Conservation (phyloP, 1,140 invertebrate species). For the Drosophila subpulchrella region DNA sequence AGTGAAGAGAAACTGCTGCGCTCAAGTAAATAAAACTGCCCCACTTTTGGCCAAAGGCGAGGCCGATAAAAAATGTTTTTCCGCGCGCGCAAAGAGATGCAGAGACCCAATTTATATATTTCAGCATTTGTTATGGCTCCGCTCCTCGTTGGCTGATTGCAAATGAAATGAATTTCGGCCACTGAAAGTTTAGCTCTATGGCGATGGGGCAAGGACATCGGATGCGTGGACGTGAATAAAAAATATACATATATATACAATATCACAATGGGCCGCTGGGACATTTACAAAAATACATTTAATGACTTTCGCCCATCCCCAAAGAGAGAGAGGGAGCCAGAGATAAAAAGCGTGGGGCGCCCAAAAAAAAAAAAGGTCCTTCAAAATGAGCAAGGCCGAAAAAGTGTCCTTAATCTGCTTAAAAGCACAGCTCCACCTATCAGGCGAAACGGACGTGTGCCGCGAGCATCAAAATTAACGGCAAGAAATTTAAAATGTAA, state of each 20-base stretch:
- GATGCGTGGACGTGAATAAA: conserved; percentile 36
- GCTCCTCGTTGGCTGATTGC: conserved; percentile 61
- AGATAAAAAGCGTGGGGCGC: conserved; percentile 33
- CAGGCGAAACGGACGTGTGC: conserved; percentile 26
- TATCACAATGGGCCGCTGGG: conserved; percentile 62
- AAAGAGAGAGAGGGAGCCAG: conserved; percentile 5
- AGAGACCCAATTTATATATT: conserved; percentile 75
- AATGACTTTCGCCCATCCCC: conserved; percentile 60
- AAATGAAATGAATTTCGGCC: conserved; percentile 68
- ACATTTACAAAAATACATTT: conserved; percentile 74
- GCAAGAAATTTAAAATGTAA: conserved; percentile 80
- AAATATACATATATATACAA: conserved; percentile 32
- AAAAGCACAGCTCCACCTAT: conserved; percentile 56
- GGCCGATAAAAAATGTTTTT: conserved; percentile 64
- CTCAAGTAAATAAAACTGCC: conserved; percentile 74
- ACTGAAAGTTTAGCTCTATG: conserved; percentile 36
- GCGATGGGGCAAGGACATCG: conserved; percentile 15
- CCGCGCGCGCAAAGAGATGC: conserved; percentile 21
- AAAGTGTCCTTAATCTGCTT: conserved; percentile 76
- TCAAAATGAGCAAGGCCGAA: conserved; percentile 55
- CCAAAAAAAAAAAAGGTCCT: conserved; percentile 41
- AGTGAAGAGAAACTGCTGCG: conserved; percentile 57
- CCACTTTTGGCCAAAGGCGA: conserved; percentile 32
- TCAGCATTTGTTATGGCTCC: conserved; percentile 50
- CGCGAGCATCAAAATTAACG: conserved; percentile 75